Conservation (phyloP, 2,113 vertebrate species). For the Uropsilus gracilis region DNA sequence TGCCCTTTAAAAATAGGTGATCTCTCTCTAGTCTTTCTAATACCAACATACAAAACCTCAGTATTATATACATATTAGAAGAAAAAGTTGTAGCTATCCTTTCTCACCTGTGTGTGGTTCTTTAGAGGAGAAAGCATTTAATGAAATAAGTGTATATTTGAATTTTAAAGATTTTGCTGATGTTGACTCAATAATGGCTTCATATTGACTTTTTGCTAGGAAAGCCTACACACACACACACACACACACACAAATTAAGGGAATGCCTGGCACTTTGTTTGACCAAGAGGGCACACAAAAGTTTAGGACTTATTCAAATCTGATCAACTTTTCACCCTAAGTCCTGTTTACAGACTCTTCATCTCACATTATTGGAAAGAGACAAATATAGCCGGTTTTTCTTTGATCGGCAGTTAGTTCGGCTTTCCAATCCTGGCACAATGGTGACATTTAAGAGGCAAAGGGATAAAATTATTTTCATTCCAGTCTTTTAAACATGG, state of each 20-base stretch:
- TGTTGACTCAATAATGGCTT: neutral
- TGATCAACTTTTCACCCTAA: slow-evolving; percentile 71
- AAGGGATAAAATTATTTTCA: slow-evolving; percentile 75
- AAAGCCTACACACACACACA: neutral
- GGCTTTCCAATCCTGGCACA: slow-evolving; percentile 70
- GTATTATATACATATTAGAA: neutral
- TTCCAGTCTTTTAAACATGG: slow-evolving; percentile 68
- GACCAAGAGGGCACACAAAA: slow-evolving; percentile 42
- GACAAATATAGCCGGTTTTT: slow-evolving; percentile 68
- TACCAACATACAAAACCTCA: neutral
- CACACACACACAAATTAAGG: neutral
- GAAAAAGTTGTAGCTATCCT: neutral
- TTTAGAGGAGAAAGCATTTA: neutral
- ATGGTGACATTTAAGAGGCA: slow-evolving; percentile 74
- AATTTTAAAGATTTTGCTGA: neutral
- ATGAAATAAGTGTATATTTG: neutral
- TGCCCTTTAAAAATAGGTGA: neutral
- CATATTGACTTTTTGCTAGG: neutral
- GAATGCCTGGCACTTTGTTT: slow-evolving; percentile 11
- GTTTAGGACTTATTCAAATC: slow-evolving; percentile 44
- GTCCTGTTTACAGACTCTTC: slow-evolving; percentile 69
- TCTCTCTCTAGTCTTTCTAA: neutral
- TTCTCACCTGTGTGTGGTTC: neutral
- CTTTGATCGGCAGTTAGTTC: slow-evolving; percentile 76
- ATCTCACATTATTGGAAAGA: slow-evolving; percentile 59